A percentile compares a stretch with the other conserved stretches of the same genome.
These are phyloP conservation scores for Euphydryas editha DNA, from an alignment of 2,888 invertebrate genomes.

Conservation along the genomic window DNA sequence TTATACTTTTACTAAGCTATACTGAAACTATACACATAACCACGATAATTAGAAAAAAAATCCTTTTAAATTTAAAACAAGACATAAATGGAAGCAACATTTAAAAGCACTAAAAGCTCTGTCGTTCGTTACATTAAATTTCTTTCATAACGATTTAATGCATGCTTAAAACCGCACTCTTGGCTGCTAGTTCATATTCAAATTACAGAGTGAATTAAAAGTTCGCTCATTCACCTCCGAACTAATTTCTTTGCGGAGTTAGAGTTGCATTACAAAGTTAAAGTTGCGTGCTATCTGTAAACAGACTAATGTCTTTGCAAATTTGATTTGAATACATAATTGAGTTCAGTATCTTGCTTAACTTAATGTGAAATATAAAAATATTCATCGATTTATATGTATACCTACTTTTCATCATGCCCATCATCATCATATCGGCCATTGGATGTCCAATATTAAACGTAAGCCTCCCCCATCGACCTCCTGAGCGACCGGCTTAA, in stretches of 20 bases:
- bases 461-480: too few relatives aligned
- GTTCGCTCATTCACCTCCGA: conserved; percentile 29
- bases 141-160: conserved; percentile 19
- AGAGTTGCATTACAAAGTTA: conserved; percentile 17
- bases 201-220: conserved; percentile 36
- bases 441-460: too few relatives aligned
- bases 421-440: too few relatives aligned
- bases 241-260: conserved; percentile 27
- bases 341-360: too few relatives aligned
- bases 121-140: conserved; percentile 20
- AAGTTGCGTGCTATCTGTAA: conserved; percentile 29
- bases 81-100: conserved; percentile 18
- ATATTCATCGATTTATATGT: too few relatives aligned
- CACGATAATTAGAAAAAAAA: conserved; percentile 11
- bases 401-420: too few relatives aligned
- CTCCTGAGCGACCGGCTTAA: too few relatives aligned
- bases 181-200: conserved; percentile 28
- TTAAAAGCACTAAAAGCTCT: conserved; percentile 24
- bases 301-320: conserved; percentile 27
- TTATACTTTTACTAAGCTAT: background rate
- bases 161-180: conserved; percentile 17
- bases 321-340: conserved; percentile 15
- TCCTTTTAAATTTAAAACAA: conserved; percentile 10
- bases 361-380: too few relatives aligned
- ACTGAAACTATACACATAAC: background rate